Base-by-base conservation (phyloP, 2,888 invertebrate species). In the Drosophila recens region DNA sequence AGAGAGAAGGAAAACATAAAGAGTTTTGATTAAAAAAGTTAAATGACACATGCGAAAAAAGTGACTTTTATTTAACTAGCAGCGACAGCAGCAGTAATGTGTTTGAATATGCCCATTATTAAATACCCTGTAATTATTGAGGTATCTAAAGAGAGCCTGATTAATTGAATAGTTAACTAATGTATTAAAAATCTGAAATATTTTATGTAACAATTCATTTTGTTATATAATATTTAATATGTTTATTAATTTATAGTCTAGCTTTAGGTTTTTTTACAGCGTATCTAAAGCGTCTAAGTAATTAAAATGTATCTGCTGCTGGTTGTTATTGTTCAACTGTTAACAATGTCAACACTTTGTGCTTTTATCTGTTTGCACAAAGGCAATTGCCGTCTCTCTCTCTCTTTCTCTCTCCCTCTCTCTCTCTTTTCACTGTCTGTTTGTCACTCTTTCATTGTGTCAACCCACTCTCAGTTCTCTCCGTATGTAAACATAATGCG, bases 361-460 rank as follows among this genome's bases (percentile, higher is more conserved):
- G 75, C 82, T 77, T 84, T 87, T 87, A 87, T 87, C 80, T 84
- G 87, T 84, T 87, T 84, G 84, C 77, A 74, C 77, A 87, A 74
- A 71, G 62, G 20, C 66, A 53, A 4, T 8, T 13, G 34, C 20
- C 36, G 20, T 43, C 38, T 34, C 46, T 10, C 4, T 3, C 10
- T 3, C 34, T 10, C 10, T 5, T 27, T 34, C 46, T 1, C 17
- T 6, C 40, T n/a, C 23, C 11, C n/a, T 11, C 27, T 1, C 52
- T 13, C 20, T n/a, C 63, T 8, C n/a, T 33, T 9, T 54, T 23
- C 51, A 1, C 43, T 30, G 15, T 34, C 20, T 56, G 38, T 51
- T 38, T 23, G 45, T 58, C 42, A 36, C 33, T 52, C 38, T 48
- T 48, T 33, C 40, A 27, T 40, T 46, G 33, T 48, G 58, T 53